Evolutionary conservation across 2,113 vertebrate species (phyloP).

Genomic region (Cyprinodon variegatus): DNA sequence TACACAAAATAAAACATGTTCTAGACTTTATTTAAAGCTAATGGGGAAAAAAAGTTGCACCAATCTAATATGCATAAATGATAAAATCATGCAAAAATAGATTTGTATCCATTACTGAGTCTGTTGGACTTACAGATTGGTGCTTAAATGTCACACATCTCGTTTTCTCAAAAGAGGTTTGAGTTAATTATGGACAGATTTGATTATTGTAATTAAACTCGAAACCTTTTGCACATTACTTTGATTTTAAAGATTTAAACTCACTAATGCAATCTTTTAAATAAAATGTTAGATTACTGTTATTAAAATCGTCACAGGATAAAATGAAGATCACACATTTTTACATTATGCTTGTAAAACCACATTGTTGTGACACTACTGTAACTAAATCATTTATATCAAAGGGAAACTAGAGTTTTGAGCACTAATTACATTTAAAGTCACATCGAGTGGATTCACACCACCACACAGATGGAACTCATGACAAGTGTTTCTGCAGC

Average conservation of each 20-base stretch:
- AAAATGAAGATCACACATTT: not conserved
- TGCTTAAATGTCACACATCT: not conserved
- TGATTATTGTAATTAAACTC: not conserved
- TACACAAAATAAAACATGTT: not conserved
- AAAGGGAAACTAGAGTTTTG: conserved; percentile 11
- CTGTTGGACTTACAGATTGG: not conserved
- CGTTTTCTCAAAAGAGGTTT: not conserved
- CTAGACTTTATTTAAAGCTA: too few relatives aligned
- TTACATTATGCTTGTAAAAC: conserved; percentile 24
- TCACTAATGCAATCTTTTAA: not conserved
- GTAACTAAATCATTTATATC: conserved; percentile 9
- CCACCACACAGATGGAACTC: conserved; percentile 52
- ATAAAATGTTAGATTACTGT: too few relatives aligned
- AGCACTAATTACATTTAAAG: conserved; percentile 13
- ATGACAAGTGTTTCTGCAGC: conserved; percentile 38
- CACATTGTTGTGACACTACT: not conserved
- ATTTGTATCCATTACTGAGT: not conserved
- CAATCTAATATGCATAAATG: not conserved
- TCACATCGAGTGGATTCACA: conserved; percentile 15
- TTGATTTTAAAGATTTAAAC: not conserved
- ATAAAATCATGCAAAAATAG: not conserved
- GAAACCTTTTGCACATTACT: not conserved
- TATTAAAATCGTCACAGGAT: not conserved
- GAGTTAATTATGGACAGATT: not conserved
- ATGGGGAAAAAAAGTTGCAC: too few relatives aligned